Base-by-base conservation (phyloP, 2,888 invertebrate species). In the Zonitis immaculata region DNA sequence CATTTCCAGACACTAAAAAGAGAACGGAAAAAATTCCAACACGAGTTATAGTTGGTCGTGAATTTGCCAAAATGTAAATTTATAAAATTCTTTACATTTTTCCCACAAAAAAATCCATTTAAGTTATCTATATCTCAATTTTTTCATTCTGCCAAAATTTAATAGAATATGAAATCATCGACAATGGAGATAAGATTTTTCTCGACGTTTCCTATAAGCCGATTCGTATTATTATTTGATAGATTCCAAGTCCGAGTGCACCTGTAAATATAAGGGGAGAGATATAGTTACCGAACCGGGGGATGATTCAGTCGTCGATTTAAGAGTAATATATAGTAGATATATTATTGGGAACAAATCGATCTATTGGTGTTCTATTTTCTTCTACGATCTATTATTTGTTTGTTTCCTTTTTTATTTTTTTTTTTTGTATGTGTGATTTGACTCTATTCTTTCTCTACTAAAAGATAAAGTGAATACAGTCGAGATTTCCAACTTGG, bases 291-390 rank as follows among this genome's bases (percentile, higher is more conserved):
- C 11, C 28, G 30, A 5, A 32, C 14, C 30, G n/a, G n/a, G 28
- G n/a, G n/a, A n/a, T n/a, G n/a, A n/a, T n/a, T n/a, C n/a, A n/a
- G n/a, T n/a, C n/a, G n/a, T n/a, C n/a, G n/a, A n/a, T n/a, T n/a
- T n/a, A n/a, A n/a, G n/a, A n/a, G n/a, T n/a, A 12, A 3, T 9
- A 27, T 27, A 47, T 27, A 30, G 35, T 48, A 14, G 53, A 51
- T 43, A 49, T 54, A 48, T 50, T 58, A 60, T 60, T 54, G 54
- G 49, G 54, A 56, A 49, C 51, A 55, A 51, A 62, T 62, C 60
- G 62, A 60, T 58, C 35, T 44, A 25, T 22, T 45, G 4, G 49
- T 27, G 2, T 27, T 27, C 27, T 9, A 27, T 11, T 27, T 7
- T 7, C 25, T 6, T 25, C 6, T 7, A 25, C 9, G n/a, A n/a